Evolutionary conservation across 2,888 invertebrate genomes (phyloP), one percentile per base, ranked within the genome.

Genomic region (Mythimna albipuncta): DNA sequence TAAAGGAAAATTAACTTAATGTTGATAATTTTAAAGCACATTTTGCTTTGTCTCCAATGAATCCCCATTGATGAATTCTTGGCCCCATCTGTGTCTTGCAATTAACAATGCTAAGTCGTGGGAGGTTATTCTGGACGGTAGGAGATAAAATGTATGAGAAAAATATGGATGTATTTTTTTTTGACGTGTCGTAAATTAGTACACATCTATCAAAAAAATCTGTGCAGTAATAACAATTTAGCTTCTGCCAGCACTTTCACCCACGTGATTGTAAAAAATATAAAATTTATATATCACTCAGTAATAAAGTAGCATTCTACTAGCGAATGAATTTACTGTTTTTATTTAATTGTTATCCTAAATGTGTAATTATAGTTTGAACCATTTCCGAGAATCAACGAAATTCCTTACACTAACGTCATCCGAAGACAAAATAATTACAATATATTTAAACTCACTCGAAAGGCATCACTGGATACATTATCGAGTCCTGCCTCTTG

Each of bases 11-110:
- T 59, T 54, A 19, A 68, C 81, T 52, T 74, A 81, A 21, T n/a
- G 0, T 0, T 0, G 0, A 11, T 50, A 4, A 21, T 10, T 26
- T 59, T 83, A 83, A 77, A 79, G 85, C 72, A 58, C 63, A 77
- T 62, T 85, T 79, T 81, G 59, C 72, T 63, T 67, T 79, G 79
- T 74, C 21, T 11, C 21, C 3, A 68, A 35, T 58, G 72, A 54
- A 80, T 81, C 75, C 84, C 70, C 85, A 87, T 87, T 88, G 88
- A 90, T 86, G 87, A 88, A 87, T 88, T 83, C 85, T 84, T 82
- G 77, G 88, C 76, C 75, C 84, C 91, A 87, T 88, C 89, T 89
- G 89, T 88, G 85, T 85, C 82, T 83, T 82, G 82, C 87, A 91
- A 91, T 91, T 91, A 90, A 89, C 87, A 82, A 86, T 82, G 81